phyloP scores from a whole-genome alignment of 2,113 vertebrate genomes.

The Ailuropoda melanoleuca region DNA sequence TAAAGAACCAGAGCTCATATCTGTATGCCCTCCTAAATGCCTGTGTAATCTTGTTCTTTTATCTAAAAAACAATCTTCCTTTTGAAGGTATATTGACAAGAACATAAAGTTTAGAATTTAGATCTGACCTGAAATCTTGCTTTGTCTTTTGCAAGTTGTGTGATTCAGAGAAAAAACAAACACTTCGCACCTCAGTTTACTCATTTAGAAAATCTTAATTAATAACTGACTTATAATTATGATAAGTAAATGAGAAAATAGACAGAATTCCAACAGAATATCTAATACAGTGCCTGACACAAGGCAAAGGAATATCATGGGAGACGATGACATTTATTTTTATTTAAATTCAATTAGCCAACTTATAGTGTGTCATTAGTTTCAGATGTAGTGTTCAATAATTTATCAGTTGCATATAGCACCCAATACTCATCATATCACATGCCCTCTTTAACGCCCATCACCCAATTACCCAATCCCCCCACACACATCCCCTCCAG shows the following conservation, averaged over 20 bases:
- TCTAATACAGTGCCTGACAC: neutral
- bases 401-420: neutral
- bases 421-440: neutral
- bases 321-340: neutral
- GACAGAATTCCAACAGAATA: neutral
- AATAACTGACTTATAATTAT: neutral
- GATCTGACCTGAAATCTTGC: constrained; percentile 14
- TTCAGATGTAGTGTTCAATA: neutral
- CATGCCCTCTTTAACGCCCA: neutral
- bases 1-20: neutral
- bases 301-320: neutral
- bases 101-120: neutral
- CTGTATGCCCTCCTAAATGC: neutral
- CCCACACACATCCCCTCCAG: neutral
- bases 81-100: neutral
- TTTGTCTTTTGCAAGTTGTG: neutral
- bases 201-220: neutral
- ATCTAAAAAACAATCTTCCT: neutral
- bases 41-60: neutral
- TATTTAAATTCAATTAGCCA: neutral
- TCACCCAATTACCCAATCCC: neutral
- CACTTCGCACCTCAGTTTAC: neutral
- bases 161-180: neutral
- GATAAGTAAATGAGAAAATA: neutral
- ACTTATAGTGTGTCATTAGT: neutral